Evolutionary conservation across 2,113 vertebrate genomes (phyloP), one percentile per base, ranked within the genome.

Genomic region (Clinocottus analis): DNA sequence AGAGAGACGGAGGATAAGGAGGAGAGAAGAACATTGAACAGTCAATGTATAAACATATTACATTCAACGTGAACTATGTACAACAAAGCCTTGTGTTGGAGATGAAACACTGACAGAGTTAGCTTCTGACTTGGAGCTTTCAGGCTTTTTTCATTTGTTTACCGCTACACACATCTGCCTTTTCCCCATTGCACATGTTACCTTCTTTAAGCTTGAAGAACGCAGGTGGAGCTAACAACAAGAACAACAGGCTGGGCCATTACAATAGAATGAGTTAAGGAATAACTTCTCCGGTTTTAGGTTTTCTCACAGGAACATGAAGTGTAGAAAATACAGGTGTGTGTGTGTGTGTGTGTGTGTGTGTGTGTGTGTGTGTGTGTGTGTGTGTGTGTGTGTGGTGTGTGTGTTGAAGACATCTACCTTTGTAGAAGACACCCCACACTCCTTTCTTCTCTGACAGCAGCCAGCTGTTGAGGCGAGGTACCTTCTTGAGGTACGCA

Each of bases 391-490:
- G n/a, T n/a, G n/a, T n/a, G n/a, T n/a, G n/a, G n/a, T n/a, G n/a
- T n/a, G n/a, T n/a, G n/a, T n/a, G n/a, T n/a, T 41, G 37, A 21
- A 59, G 14, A 17, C 7, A 29, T 88, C 73, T 86, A 99, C 97
- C 97, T 96, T 99, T 99, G 92, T 98, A 97, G 90, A 97, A 98
- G 43, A 99, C 97, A 0, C 98, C 98, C 97, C 98, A 98, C 47
- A 98, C 89, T 2, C 98, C 98, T 55, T 96, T 97, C 89, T 98
- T 98, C 90, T 99, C 97, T 0, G 96, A 96, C 3, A 98, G 94
- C 67, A 99, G 95, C 97, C 97, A 99, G 90, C 88, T 93, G 91
- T 96, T 96, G 61, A 98, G 93, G 7, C 97, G 96, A 72, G 98
- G 98, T 37, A 99, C 97, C 90, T 98, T 98, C 93, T 96, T 97